Conservation (phyloP, 2,797 vertebrate species). For the Semotilus atromaculatus region DNA sequence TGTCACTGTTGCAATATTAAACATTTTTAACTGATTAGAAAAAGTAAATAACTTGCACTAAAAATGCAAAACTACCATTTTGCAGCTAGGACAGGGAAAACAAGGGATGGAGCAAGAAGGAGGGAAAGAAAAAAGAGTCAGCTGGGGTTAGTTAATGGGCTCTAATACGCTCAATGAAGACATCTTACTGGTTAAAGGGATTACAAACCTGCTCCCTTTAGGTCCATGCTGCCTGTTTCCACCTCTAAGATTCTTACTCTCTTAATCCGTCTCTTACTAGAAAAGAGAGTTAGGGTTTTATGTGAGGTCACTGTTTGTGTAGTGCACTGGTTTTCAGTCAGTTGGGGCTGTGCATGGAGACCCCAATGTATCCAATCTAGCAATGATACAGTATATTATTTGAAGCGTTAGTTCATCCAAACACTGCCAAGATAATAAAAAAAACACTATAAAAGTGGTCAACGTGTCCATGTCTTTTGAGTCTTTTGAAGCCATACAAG, state of each 20-base stretch:
- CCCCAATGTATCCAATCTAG: background rate
- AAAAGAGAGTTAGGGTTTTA: constrained; percentile 66
- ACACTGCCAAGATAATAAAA: background rate
- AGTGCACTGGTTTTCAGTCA: constrained; percentile 34
- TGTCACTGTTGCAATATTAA: background rate
- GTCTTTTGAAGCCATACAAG: background rate
- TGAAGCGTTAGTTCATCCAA: background rate
- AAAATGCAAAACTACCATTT: background rate
- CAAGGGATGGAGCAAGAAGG: background rate
- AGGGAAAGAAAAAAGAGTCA: constrained; percentile 56
- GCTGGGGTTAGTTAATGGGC: constrained; percentile 65
- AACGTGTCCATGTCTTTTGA: background rate
- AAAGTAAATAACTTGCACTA: background rate
- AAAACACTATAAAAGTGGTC: background rate
- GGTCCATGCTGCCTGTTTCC: constrained; percentile 65
- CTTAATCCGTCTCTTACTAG: constrained; percentile 67
- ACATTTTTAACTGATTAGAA: background rate
- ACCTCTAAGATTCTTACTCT: constrained; percentile 68
- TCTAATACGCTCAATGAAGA: constrained; percentile 76
- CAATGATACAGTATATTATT: background rate
- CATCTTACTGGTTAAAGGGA: constrained; percentile 76
- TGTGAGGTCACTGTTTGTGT: constrained; percentile 61
- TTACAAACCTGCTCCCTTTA: constrained; percentile 62
- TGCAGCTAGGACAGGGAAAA: background rate
- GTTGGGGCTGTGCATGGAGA: constrained; percentile 43